These are phyloP conservation scores for Crossocerus cetratus DNA, from an alignment of 2,888 invertebrate genomes.

Conservation along the genomic window DNA sequence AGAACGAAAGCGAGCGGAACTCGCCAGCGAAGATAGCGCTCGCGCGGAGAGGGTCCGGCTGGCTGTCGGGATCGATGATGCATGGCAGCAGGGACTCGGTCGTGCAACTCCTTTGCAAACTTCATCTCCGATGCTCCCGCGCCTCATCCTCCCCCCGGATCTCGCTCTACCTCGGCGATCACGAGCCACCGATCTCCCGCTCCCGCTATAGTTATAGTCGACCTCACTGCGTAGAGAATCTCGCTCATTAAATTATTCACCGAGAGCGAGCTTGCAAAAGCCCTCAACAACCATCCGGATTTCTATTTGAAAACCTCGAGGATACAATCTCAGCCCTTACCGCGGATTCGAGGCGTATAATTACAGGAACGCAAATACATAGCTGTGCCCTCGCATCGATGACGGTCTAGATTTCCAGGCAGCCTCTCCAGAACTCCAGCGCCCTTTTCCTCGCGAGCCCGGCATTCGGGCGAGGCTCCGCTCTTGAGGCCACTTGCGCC, in stretches of 20 bases:
- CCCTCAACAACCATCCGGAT: too few relatives aligned
- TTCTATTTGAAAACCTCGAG: neutral
- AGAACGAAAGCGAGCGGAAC: conserved; percentile 46
- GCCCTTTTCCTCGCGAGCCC: conserved; percentile 5
- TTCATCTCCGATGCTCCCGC: conserved; percentile 51
- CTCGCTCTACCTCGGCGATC: conserved; percentile 37
- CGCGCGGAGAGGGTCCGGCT: conserved; percentile 23
- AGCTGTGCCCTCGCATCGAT: conserved; percentile 20
- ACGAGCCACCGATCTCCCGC: conserved; percentile 37
- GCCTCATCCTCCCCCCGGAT: conserved; percentile 22
- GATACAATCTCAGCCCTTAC: neutral
- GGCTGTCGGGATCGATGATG: conserved; percentile 71
- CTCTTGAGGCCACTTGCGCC: conserved; percentile 1
- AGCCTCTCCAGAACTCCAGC: conserved; percentile 27
- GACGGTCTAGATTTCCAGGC: conserved; percentile 28
- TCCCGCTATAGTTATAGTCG: conserved; percentile 17
- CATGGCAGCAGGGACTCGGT: conserved; percentile 66
- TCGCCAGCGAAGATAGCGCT: conserved; percentile 38
- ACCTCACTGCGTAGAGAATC: conserved; percentile 7
- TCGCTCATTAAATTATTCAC: neutral
- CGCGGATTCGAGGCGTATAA: neutral
- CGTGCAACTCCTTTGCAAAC: conserved; percentile 64
- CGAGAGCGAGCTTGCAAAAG: too few relatives aligned
- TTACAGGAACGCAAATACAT: conserved; percentile 25
- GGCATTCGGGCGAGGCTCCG: conserved; percentile 6